A percentile compares a stretch with the other conserved stretches of the same genome.
Conservation (phyloP, 1,140 invertebrate genomes). For the Yoshiicerus persimilis region DNA sequence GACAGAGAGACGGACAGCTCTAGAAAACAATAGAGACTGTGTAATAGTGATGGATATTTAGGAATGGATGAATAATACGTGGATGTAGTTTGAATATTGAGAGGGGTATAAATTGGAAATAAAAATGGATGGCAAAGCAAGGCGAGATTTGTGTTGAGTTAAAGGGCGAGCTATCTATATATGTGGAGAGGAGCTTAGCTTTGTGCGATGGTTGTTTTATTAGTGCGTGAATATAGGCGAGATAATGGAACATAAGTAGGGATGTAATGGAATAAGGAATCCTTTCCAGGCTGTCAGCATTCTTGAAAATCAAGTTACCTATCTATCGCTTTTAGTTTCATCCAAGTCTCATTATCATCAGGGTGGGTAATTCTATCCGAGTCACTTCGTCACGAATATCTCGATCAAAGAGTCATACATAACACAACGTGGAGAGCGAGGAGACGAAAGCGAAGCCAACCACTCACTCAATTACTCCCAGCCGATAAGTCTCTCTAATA, state of each 20-base stretch:
- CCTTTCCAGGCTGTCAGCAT: constrained; percentile 14
- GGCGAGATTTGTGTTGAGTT: neutral
- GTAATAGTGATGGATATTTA: neutral
- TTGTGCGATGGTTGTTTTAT: neutral
- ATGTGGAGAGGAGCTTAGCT: neutral
- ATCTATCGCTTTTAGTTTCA: constrained; percentile 22
- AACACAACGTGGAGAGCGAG: no score
- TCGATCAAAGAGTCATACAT: constrained; percentile 20
- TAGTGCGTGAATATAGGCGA: neutral
- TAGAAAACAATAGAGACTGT: neutral
- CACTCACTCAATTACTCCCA: constrained; percentile 14
- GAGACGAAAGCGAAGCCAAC: neutral
- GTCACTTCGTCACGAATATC: constrained; percentile 21
- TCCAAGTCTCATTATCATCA: constrained; percentile 20
- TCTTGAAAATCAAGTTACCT: constrained; percentile 17
- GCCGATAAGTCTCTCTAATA: constrained; percentile 19
- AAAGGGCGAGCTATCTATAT: neutral
- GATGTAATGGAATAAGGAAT: neutral
- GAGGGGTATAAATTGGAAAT: neutral
- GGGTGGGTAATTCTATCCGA: constrained; percentile 12
- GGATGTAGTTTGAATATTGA: neutral
- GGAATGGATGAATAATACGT: neutral
- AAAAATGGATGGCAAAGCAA: neutral
- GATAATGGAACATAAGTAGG: neutral
- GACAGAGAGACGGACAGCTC: neutral